Percentiles rank a stretch among this genome's conserved stretches.
These are phyloP conservation scores for Novumbra hubbsi DNA, from an alignment of 2,797 vertebrate genomes.

Conservation along the genomic window DNA sequence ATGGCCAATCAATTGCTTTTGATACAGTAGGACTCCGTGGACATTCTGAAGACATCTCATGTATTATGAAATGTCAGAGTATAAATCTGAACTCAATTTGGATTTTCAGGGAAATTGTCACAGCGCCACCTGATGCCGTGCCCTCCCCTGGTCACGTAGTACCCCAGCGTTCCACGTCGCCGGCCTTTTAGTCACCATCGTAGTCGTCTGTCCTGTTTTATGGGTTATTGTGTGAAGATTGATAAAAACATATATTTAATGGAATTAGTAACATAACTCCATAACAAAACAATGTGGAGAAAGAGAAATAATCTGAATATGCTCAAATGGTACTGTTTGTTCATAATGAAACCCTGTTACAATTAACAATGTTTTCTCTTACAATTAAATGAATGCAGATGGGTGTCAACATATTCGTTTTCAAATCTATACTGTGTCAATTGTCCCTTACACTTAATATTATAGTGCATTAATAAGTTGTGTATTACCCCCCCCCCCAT, in stretches of 20 bases:
- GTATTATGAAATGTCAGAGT: background rate
- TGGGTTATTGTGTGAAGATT: background rate
- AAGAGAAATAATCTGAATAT: background rate
- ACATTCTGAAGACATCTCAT: background rate
- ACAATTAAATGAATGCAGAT: background rate
- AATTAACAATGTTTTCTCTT: background rate
- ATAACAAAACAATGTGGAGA: background rate
- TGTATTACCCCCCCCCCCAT: conserved; percentile 55
- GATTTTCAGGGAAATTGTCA: no score
- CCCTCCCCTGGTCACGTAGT: no score
- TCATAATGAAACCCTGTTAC: no score
- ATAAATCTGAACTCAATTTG: background rate
- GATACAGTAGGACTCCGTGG: background rate
- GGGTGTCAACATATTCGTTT: background rate
- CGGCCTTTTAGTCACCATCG: no score
- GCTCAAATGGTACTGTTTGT: background rate
- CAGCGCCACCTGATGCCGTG: no score
- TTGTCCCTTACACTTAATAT: conserved; percentile 35
- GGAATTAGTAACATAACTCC: background rate
- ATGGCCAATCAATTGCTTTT: background rate
- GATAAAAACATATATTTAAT: background rate
- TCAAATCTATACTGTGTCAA: conserved; percentile 47
- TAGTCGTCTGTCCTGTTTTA: no score
- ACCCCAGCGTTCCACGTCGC: no score
- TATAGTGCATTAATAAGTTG: conserved; percentile 68